Evolutionary conservation across 2,113 vertebrate species (phyloP), one percentile per base, ranked within the genome.

Genomic region (Pardalotus punctatus): DNA sequence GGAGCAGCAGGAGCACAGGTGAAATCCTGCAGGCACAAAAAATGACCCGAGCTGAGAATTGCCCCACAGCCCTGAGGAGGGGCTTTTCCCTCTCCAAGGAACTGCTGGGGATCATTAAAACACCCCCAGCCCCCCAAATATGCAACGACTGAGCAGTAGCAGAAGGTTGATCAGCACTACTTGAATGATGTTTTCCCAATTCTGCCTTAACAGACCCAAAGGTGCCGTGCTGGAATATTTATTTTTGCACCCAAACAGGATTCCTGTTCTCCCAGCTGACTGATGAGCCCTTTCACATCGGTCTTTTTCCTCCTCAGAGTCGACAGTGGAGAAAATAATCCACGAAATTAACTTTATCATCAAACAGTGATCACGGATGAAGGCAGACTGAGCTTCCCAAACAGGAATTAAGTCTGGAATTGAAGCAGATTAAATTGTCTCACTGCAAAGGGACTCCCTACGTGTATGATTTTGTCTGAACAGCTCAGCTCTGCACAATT

Each of bases 261-360:
- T 33, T 47, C 56, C 42, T 33, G 48, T 8, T 43, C 20, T 72
- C 40, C 8, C 91, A 54, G 54, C 56, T 43, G 31, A 19, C 82
- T 20, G 51, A 27, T 33, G 53, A 8, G 1, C 64, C 11, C 53
- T 67, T 33, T 36, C 1, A 57, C 33, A 7, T 1, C 0, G 1
- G 2, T 9, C 42, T 42, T 88, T 62, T 33, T 27, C 17, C 51
- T 77, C 67, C 43, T 20, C 72, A 56, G 53, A 72, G 40, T 2
- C 4, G 10, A 57, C 28, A 53, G 60, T 0, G 45, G 45, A 86
- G 76, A 42, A 80, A 85, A 81, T 33, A 92, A 90, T 12, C 71
- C 67, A 14, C 31, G 24, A 31, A 54, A 27, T 6, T 12, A 64
- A 45, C 62, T 54, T 87, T 3, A 60, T 24, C 58, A 27, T 11